These are phyloP conservation scores for Rhinolophus sinicus DNA, from an alignment of 2,113 vertebrate genomes.

Conservation along the genomic window DNA sequence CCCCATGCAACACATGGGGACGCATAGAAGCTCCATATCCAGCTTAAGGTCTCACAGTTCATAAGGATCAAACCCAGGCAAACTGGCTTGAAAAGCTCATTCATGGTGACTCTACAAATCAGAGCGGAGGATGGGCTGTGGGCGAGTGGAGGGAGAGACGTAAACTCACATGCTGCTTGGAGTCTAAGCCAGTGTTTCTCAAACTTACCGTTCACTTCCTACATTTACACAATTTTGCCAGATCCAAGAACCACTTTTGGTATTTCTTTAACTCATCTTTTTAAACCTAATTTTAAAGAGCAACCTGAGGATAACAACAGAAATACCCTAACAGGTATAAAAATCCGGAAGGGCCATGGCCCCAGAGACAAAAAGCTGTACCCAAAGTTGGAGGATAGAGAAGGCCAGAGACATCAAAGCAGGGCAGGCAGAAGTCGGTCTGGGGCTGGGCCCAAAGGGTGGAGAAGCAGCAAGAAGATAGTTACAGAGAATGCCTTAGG, in stretches of 20 bases:
- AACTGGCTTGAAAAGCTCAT: background rate
- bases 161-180: background rate
- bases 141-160: background rate
- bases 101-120: accelerated
- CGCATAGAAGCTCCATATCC: background rate
- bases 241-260: background rate
- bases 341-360: background rate
- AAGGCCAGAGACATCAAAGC: background rate
- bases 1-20: accelerated
- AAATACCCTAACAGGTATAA: background rate
- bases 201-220: background rate
- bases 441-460: background rate
- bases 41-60: background rate
- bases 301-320: background rate
- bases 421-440: background rate
- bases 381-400: background rate
- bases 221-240: background rate
- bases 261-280: background rate
- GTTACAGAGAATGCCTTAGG: background rate
- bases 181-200: background rate
- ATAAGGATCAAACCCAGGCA: background rate
- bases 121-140: background rate
- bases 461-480: too few species aligned
- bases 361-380: background rate
- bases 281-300: background rate